phyloP scores from a whole-genome alignment of 2,113 vertebrate species.

The Calidris pygmaea region DNA sequence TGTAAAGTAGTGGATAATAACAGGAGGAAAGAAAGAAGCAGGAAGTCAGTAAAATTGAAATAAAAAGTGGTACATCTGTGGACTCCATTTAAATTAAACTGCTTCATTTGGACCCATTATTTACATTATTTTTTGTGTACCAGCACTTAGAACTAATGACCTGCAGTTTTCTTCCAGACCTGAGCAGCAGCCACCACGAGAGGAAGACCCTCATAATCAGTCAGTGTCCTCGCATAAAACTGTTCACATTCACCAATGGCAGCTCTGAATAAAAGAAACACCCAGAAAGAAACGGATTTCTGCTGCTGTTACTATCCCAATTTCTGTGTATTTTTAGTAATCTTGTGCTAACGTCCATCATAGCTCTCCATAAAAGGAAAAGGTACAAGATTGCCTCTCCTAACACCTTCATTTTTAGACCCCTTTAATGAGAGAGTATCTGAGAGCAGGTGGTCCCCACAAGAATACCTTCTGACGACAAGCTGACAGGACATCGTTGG shows the following conservation, averaged over 20 bases:
- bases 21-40: neutral
- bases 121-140: neutral
- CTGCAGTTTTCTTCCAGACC: neutral
- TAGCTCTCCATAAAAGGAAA: neutral
- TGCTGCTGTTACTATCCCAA: neutral
- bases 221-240: neutral
- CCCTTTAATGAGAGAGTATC: neutral
- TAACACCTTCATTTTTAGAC: neutral
- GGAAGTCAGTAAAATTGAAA: constrained; percentile 24
- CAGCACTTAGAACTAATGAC: neutral
- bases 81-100: neutral
- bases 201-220: neutral
- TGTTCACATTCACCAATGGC: neutral
- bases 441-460: neutral
- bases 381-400: neutral
- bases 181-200: neutral
- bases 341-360: neutral
- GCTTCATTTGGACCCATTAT: neutral
- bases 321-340: neutral
- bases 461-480: neutral
- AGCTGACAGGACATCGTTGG: neutral
- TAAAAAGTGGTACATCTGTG: neutral
- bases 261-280: neutral
- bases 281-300: neutral
- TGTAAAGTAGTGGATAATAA: constrained; percentile 2